These are phyloP conservation scores for Emys orbicularis DNA, from an alignment of 2,797 vertebrate species.

Conservation along the genomic window DNA sequence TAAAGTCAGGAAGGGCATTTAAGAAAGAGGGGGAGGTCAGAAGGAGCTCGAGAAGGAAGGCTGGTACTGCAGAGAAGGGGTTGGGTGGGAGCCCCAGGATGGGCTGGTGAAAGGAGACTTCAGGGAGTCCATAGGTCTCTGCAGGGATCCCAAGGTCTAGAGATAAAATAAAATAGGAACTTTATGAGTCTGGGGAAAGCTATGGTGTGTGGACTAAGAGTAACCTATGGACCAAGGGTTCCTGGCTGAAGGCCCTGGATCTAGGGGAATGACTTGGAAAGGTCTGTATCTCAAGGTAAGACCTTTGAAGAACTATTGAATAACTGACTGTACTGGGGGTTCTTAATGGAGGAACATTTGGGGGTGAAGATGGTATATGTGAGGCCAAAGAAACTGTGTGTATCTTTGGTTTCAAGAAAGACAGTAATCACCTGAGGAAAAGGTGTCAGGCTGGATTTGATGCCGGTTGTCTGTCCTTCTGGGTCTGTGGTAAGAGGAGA, in stretches of 20 bases:
- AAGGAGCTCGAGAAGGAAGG: background rate
- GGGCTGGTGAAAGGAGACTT: background rate
- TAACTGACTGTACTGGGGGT: background rate
- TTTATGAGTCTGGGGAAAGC: background rate
- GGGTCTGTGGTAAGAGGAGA: background rate
- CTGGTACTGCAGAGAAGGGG: background rate
- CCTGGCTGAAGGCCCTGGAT: background rate
- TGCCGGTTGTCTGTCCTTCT: background rate
- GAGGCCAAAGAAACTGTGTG: background rate
- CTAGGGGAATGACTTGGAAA: background rate
- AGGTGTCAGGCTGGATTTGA: background rate
- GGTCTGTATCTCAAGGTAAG: background rate
- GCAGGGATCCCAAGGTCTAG: background rate
- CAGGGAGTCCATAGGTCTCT: background rate
- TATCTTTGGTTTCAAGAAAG: background rate
- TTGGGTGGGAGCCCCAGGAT: background rate
- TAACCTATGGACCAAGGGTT: background rate
- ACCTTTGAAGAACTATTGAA: background rate
- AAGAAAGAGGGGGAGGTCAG: background rate
- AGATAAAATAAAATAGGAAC: background rate
- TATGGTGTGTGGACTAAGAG: background rate
- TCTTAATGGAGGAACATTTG: background rate
- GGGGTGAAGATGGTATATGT: background rate
- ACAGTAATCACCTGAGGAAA: background rate
- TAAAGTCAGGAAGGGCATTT: background rate